Evolutionary conservation across 2,888 invertebrate genomes (phyloP).

Genomic region (Xanthorhoe designata): DNA sequence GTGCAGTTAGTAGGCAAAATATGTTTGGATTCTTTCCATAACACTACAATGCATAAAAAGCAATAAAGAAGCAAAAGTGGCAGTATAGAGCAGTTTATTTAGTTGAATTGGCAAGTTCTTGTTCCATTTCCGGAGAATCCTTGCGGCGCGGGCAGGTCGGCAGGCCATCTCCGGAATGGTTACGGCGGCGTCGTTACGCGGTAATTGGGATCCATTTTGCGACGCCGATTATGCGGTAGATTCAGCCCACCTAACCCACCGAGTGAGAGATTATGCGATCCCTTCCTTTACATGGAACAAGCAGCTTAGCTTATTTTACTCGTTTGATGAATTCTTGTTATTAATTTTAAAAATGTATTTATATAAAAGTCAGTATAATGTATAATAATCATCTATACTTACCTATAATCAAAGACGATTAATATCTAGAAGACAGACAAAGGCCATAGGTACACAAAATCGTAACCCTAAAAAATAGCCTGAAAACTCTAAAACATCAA

Average conservation of each 20-base stretch:
- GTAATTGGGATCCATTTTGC: conserved; percentile 49
- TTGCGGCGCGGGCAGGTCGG: conserved; percentile 42
- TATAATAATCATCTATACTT: too few relatives aligned
- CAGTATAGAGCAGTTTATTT: conserved; percentile 39
- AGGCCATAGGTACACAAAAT: too few relatives aligned
- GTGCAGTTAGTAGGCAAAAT: too few relatives aligned
- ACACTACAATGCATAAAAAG: conserved; percentile 11
- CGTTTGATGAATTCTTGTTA: conserved; percentile 10
- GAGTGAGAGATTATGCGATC: conserved; percentile 42
- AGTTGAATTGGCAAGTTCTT: conserved; percentile 42
- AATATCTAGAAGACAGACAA: too few relatives aligned
- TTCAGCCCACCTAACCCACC: conserved; percentile 41
- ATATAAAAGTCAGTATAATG: background rate
- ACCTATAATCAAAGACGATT: too few relatives aligned
- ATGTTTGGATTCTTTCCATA: background rate
- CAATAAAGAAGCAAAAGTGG: conserved; percentile 27
- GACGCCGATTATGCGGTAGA: conserved; percentile 48
- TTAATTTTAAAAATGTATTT: background rate
- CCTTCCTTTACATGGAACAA: conserved; percentile 26
- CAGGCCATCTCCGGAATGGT: conserved; percentile 48
- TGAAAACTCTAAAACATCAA: too few relatives aligned
- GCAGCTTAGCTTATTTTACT: conserved; percentile 13
- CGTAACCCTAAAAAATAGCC: too few relatives aligned
- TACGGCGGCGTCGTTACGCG: conserved; percentile 44
- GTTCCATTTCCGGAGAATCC: conserved; percentile 44